These are phyloP conservation scores for Maniola hyperantus DNA, from an alignment of 2,888 invertebrate species.

Conservation along the genomic window DNA sequence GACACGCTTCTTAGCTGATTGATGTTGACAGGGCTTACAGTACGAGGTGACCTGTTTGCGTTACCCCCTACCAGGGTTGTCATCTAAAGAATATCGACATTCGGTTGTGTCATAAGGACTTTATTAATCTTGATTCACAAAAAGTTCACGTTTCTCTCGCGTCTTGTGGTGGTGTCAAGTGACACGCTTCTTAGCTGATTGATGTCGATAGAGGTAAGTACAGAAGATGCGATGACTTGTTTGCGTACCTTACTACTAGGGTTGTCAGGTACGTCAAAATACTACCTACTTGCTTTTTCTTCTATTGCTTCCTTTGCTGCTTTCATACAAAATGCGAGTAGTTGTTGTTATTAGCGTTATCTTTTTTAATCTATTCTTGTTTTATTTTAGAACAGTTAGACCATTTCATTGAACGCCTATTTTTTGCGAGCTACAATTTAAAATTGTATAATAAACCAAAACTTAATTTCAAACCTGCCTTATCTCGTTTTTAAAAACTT, in stretches of 20 bases:
- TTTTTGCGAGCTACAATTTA: too few relatives aligned
- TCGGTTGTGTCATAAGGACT: background rate
- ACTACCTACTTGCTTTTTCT: too few relatives aligned
- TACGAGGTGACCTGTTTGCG: conserved; percentile 14
- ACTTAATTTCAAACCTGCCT: too few relatives aligned
- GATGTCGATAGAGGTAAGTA: conserved; percentile 22
- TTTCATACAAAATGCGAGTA: too few relatives aligned
- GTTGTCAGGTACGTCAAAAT: too few relatives aligned
- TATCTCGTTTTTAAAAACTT: too few relatives aligned
- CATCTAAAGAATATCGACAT: background rate
- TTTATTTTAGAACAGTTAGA: too few relatives aligned
- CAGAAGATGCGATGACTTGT: conserved; percentile 16
- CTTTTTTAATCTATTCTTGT: too few relatives aligned
- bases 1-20: conserved; percentile 27
- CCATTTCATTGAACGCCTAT: too few relatives aligned
- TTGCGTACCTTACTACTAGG: background rate
- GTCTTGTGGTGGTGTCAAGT: conserved; percentile 1
- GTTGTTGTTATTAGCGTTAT: too few relatives aligned
- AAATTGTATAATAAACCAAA: too few relatives aligned
- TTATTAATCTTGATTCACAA: background rate
- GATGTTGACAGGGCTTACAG: conserved; percentile 20
- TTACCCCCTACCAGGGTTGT: background rate
- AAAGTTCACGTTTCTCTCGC: background rate
- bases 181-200: conserved; percentile 27
- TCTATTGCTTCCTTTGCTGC: too few relatives aligned